Base-by-base conservation (phyloP, 2,797 vertebrate genomes). In the Acrossocheilus wenchowensis region DNA sequence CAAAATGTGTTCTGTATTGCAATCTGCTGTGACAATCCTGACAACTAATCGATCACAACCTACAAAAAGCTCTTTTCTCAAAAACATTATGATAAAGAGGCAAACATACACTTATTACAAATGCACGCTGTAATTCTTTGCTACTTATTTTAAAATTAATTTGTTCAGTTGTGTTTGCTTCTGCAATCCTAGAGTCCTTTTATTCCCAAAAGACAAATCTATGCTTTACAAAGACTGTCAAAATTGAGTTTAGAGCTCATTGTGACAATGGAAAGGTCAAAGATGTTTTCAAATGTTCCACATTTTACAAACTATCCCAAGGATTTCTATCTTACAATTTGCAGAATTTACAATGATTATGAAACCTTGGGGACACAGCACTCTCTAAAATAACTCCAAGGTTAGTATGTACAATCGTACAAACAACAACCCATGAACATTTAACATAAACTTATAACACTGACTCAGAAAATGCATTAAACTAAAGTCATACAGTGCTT, bases 41-140 rank as follows among this genome's bases (percentile, higher is more conserved):
- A 83, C 82, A 83, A n/a, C 71, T 64, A 64, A 83, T 75, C 54
- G 54, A 83, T 83, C 72, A 74, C 5, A 64, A 45, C 19, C 30
- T 68, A 14, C 60, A 36, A 48, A 64, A 62, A 48, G 19, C 41
- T 12, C 0, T 74, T 41, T 83, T 83, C 74, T 60, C 26, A 45
- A 74, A 73, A 48, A 34, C 52, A 73, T 34, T 60, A 7, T 36
- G 75, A 9, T 54, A 62, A 36, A 23, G 17, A 34, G 5, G 43
- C 17, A 62, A 17, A 73, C 54, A 71, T 39, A 73, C 23, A 43
- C 68, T 21, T 48, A 19, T 48, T 48, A 45, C 10, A 57, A 54
- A 10, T 50, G 11, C 5, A 41, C 6, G 10, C 62, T 23, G 11
- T 68, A 8, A 36, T 57, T 79, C 23, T 50, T n/a, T 50, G 26